Evolutionary conservation across 2,888 invertebrate genomes (phyloP).

Genomic region (Hyposoter didymator): DNA sequence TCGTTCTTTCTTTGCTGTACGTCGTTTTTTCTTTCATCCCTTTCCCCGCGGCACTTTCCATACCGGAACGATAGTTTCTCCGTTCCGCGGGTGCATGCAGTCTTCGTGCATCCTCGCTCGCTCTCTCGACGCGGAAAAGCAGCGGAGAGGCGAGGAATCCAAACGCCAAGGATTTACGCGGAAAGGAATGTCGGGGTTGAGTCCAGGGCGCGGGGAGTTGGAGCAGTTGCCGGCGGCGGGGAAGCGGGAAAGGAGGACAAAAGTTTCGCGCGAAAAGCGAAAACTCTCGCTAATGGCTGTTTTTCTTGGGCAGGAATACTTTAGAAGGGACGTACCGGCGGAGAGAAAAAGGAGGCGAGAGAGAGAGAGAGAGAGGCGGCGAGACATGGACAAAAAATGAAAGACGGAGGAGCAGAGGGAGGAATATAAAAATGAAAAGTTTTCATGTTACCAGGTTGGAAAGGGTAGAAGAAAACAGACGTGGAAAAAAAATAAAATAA

Average conservation of each 20-base stretch:
- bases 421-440: slow-evolving; percentile 81
- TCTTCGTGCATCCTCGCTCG: slow-evolving; percentile 42
- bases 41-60: slow-evolving; percentile 34
- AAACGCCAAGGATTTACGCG: slow-evolving; percentile 74
- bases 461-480: slow-evolving; percentile 68
- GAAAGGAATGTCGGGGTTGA: slow-evolving; percentile 49
- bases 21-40: slow-evolving; percentile 51
- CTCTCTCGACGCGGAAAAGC: slow-evolving; percentile 51
- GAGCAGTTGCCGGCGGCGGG: slow-evolving; percentile 73
- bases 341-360: slow-evolving; percentile 56
- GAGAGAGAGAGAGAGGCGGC: slow-evolving; percentile 57
- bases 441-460: slow-evolving; percentile 59
- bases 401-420: slow-evolving; percentile 70
- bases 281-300: slow-evolving; percentile 84
- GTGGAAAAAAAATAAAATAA: slow-evolving; percentile 57
- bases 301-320: slow-evolving; percentile 83
- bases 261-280: slow-evolving; percentile 84
- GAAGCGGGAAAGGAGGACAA: slow-evolving; percentile 75
- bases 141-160: slow-evolving; percentile 58
- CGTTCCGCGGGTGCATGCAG: slow-evolving; percentile 10
- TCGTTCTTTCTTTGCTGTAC: slow-evolving; percentile 51
- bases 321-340: slow-evolving; percentile 78
- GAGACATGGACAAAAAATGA: slow-evolving; percentile 72
- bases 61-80: slow-evolving; percentile 42
- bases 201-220: slow-evolving; percentile 45